A percentile compares a stretch with the other conserved stretches of the same genome.
Conservation (phyloP, 2,888 invertebrate species). For the Cyclophora punctaria region DNA sequence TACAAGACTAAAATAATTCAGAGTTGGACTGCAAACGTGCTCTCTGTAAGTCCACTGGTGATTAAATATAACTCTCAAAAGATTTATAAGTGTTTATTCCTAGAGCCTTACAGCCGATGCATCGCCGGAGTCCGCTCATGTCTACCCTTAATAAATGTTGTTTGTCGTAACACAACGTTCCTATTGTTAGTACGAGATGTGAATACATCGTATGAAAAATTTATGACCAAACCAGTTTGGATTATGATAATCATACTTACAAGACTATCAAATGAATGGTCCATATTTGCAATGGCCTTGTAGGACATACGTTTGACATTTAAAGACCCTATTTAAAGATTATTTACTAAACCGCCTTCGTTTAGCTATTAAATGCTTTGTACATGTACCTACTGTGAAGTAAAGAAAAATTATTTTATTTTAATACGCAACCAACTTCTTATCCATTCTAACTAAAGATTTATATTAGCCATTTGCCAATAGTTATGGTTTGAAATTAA, state of each 20-base stretch:
- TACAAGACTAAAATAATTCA: constrained; percentile 62
- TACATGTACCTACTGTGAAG: background rate
- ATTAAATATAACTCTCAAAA: constrained; percentile 65
- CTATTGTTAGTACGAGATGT: constrained; percentile 48
- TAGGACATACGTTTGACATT: constrained; percentile 1
- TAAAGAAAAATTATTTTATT: background rate
- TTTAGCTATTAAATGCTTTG: background rate
- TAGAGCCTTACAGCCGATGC: constrained; percentile 29
- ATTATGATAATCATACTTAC: constrained; percentile 24
- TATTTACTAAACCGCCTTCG: no score
- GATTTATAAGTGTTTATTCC: constrained; percentile 72
- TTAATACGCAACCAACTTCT: background rate
- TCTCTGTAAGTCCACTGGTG: constrained; percentile 56
- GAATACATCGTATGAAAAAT: constrained; percentile 44
- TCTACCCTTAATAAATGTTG: constrained; percentile 54
- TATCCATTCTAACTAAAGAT: no score
- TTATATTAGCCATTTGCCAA: no score
- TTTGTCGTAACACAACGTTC: constrained; percentile 48
- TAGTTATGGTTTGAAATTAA: constrained; percentile 13
- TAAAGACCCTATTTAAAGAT: no score
- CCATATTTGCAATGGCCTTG: constrained; percentile 1
- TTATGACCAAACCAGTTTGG: constrained; percentile 30
- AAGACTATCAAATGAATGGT: constrained; percentile 24
- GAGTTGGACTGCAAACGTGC: constrained; percentile 58
- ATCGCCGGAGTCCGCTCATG: constrained; percentile 37